Base-by-base conservation (phyloP, 2,797 vertebrate genomes). In the Oreochromis grahami region DNA sequence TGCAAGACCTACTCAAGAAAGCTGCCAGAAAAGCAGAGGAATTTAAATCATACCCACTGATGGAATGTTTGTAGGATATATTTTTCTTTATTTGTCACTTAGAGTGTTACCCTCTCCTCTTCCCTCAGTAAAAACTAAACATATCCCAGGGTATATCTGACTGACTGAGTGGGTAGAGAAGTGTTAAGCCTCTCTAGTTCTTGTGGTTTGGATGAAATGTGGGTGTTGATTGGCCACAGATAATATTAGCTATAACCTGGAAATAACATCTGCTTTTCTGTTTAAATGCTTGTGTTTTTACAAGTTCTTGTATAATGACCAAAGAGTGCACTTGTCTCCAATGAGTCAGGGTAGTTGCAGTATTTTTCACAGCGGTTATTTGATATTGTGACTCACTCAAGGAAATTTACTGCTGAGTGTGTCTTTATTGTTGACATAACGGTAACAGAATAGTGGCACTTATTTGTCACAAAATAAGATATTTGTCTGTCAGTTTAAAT, bases 11-110 rank as follows among this genome's bases (percentile, higher is more conserved):
- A 93, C 92, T 94, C 83, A 88, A 84, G 88, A 82, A 87, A 82
- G 85, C 88, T 91, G 90, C 86, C 88, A 93, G 15, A 82, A 79
- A 83, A 85, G 86, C 82, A 52, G 88, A 88, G 89, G 94, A 96
- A 95, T 96, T 95, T 95, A 94, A 96, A 96, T 94, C 92, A 93
- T 91, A 93, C 85, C 91, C 88, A 94, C 84, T 95, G 95, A 95
- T 94, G 89, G 93, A 94, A 95, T 95, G 94, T 94, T 95, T 95
- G 90, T 89, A 91, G 89, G 92, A 94, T 93, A 87, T 84, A 93
- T 89, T 84, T 76, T 82, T 85, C 36, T 87, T 91, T 85, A 82
- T 89, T 86, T 87, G 85, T 91, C 84, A 81, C 83, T 80, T 21
- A 26, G 78, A 58, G 65, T 74, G 51, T 26, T 79, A 72, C 77